Percentiles rank a stretch among this genome's conserved stretches.
Conservation (phyloP, 2,113 vertebrate genomes). For the Gymnarchus niloticus region DNA sequence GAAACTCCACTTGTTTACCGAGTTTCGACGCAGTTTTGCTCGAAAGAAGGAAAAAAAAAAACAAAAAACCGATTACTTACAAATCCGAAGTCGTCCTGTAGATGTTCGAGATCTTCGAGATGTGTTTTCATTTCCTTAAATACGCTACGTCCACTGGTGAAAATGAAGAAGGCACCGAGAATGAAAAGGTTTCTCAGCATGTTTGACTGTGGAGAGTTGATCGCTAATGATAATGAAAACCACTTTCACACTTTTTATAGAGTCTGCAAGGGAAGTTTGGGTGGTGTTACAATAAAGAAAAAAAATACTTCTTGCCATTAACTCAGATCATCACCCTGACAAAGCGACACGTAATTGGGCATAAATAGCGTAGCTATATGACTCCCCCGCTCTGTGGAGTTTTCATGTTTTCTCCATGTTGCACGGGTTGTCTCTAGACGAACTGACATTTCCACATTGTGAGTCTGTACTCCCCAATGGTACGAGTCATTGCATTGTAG, state of each 20-base stretch:
- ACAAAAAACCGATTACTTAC: slow-evolving; percentile 25
- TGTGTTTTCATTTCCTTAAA: slow-evolving; percentile 23
- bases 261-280: slow-evolving; percentile 15
- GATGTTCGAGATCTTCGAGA: slow-evolving; percentile 16
- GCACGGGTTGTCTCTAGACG: not conserved
- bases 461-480: not conserved
- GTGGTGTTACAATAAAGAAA: not conserved
- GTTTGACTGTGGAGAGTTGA: not conserved
- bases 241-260: not conserved
- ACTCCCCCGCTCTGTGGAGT: not conserved
- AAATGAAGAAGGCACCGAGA: slow-evolving; percentile 17
- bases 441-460: not conserved
- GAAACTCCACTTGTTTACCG: not conserved
- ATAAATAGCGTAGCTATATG: not conserved
- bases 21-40: not conserved
- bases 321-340: not conserved
- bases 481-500: no score
- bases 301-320: not conserved
- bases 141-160: slow-evolving; percentile 11
- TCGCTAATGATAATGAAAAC: not conserved
- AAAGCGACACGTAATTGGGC: not conserved
- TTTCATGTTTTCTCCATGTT: not conserved
- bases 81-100: slow-evolving; percentile 18
- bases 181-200: slow-evolving; percentile 21
- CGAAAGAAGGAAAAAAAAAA: not conserved